Percentiles rank a stretch among this genome's conserved stretches.
These are phyloP conservation scores for Callionymus lyra DNA, from an alignment of 2,113 vertebrate genomes.

Conservation along the genomic window DNA sequence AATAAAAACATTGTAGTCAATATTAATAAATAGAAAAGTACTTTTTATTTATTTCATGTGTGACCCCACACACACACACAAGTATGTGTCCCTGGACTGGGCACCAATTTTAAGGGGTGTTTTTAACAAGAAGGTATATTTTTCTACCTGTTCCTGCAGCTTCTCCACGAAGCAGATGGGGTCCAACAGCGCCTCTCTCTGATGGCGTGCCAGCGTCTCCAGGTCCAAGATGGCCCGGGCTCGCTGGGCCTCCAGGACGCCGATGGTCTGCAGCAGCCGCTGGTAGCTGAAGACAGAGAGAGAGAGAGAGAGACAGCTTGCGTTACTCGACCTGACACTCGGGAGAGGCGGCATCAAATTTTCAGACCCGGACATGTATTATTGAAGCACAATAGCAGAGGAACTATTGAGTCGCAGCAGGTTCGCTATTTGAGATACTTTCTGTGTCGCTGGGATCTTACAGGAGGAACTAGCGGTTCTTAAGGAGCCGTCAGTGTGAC, in stretches of 20 bases:
- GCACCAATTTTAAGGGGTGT: no score
- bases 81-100: no score
- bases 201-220: constrained; percentile 84
- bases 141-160: constrained; percentile 96
- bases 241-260: constrained; percentile 93
- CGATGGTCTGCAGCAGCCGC: constrained; percentile 97
- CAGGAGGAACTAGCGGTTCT: constrained; percentile 8
- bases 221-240: constrained; percentile 94
- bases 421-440: background rate
- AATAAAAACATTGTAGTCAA: no score
- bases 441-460: constrained; percentile 3
- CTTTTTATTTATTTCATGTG: no score
- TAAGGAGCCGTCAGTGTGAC: constrained; percentile 1
- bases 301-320: constrained; percentile 9
- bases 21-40: no score
- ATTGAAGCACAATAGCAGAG: constrained; percentile 18
- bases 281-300: constrained; percentile 83
- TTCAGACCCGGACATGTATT: constrained; percentile 28
- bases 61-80: no score
- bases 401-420: background rate
- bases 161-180: constrained; percentile 95
- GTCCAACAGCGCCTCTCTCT: constrained; percentile 83
- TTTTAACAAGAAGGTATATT: no score
- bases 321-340: constrained; percentile 44
- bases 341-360: constrained; percentile 34